Evolutionary conservation across 2,888 invertebrate species (phyloP).

Genomic region (Drosophila quasianomalipes): DNA sequence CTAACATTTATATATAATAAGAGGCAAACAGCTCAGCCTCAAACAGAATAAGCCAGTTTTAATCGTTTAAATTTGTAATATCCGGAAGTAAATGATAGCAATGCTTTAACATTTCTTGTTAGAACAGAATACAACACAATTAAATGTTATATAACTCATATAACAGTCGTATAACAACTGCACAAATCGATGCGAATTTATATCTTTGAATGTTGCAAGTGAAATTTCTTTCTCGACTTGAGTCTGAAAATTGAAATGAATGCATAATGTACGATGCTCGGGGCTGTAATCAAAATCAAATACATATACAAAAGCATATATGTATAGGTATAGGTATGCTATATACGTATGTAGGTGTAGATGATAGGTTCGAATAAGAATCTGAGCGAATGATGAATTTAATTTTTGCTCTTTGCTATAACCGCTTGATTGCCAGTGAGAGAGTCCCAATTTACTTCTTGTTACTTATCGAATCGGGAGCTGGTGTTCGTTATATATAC

Average conservation of each 20-base stretch:
- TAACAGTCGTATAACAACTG: constrained; percentile 25
- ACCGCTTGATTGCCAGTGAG: constrained; percentile 22
- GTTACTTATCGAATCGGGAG: constrained; percentile 26
- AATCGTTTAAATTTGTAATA: neutral
- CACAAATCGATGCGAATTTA: constrained; percentile 11
- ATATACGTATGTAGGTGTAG: neutral
- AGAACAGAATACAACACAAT: neutral
- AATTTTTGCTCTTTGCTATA: constrained; percentile 23
- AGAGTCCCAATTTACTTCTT: constrained; percentile 9
- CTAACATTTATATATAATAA: neutral
- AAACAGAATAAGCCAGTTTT: neutral
- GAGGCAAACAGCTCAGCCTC: neutral
- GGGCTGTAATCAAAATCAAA: neutral
- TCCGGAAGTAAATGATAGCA: neutral
- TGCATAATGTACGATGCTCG: constrained; percentile 28
- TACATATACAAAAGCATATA: neutral
- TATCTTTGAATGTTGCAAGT: constrained; percentile 21
- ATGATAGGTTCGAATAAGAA: constrained; percentile 15
- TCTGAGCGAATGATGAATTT: constrained; percentile 25
- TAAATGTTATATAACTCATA: neutral
- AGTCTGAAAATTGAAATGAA: constrained; percentile 11
- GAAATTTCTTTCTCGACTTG: neutral
- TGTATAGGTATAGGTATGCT: neutral
- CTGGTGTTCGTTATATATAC: neutral
- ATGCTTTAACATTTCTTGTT: neutral